Base-by-base conservation (phyloP, 2,797 vertebrate species). In the Cyclura pinguis region DNA sequence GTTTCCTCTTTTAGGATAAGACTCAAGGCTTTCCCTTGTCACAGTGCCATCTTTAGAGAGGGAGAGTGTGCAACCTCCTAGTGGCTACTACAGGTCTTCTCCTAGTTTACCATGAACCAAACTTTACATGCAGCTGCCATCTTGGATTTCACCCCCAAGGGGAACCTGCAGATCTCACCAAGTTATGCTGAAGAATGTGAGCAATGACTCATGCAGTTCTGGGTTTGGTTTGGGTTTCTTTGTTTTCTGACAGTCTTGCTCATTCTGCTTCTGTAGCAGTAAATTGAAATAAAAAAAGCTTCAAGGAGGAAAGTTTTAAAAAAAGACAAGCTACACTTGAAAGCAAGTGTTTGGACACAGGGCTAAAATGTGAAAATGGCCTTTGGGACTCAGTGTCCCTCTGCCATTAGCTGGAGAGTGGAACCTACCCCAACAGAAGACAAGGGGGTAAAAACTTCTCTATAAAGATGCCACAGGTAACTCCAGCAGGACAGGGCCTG, bases 401-500 rank as follows among this genome's bases (percentile, higher is more conserved):
- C n/a, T 74, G 20, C 50, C 6, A 18, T 24, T 27, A 38, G 84
- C 10, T 5, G 20, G 85, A 35, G 93, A 84, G 18, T 0, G 82
- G 67, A 89, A 59, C 67, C 76, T 59, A 81, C 91, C 89, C 0
- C 0, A 89, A 50, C 9, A 35, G 55, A 80, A 89, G 55, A 78
- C 72, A 92, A 92, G 83, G 50, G 67, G 91, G 84, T 20, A 80
- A 50, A 88, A 10, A 87, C 62, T 62, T 84, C 62, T 80, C 2
- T 0, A n/a, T 0, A 81, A 55, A 92, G 91, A 94, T 84, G 91
- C 93, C 94, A 94, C 87, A 85, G 55, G 87, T 10, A 92, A 76
- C 87, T 78, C 50, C 89, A 55, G 72, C 81, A 89, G 96, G 94
- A 95, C 93, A 92, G 87, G 74, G 88, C 80, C 94, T 96, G 92